A percentile compares a stretch with the other conserved stretches of the same genome.
Conservation (phyloP, 2,888 invertebrate species). For the Sclerodermus sp. region DNA sequence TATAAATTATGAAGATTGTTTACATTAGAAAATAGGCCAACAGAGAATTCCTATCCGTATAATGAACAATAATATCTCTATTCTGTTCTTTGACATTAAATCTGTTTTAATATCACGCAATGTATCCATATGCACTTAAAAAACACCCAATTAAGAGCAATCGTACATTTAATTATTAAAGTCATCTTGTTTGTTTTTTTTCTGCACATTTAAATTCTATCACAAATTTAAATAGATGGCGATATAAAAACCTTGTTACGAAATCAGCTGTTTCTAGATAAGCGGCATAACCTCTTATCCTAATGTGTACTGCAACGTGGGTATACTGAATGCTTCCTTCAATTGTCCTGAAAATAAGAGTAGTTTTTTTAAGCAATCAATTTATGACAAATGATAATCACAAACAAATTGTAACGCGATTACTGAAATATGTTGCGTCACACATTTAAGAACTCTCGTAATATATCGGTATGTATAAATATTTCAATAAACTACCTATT, state of each 20-base stretch:
- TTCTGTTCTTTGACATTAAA: no score
- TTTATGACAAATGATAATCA: constrained; percentile 4
- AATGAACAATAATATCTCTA: no score
- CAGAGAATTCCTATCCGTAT: no score
- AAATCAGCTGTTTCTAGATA: background rate
- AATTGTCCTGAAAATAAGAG: background rate
- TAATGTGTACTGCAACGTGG: no score
- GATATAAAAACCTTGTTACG: background rate
- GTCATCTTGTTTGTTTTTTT: no score
- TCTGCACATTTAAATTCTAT: background rate
- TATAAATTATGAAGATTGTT: no score
- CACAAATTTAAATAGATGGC: background rate
- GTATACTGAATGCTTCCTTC: no score
- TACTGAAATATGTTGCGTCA: constrained; percentile 41
- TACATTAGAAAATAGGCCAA: no score
- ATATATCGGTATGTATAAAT: constrained; percentile 45
- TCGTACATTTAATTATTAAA: no score
- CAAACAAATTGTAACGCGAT: background rate
- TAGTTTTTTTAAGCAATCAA: background rate
- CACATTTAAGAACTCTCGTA: constrained; percentile 39
- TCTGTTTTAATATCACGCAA: no score
- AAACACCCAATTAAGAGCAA: no score
- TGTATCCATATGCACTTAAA: no score
- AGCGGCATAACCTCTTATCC: background rate
- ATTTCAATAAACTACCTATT: constrained; percentile 1